phyloP scores from a whole-genome alignment of 2,888 invertebrate species.

The Noctua fimbriata region DNA sequence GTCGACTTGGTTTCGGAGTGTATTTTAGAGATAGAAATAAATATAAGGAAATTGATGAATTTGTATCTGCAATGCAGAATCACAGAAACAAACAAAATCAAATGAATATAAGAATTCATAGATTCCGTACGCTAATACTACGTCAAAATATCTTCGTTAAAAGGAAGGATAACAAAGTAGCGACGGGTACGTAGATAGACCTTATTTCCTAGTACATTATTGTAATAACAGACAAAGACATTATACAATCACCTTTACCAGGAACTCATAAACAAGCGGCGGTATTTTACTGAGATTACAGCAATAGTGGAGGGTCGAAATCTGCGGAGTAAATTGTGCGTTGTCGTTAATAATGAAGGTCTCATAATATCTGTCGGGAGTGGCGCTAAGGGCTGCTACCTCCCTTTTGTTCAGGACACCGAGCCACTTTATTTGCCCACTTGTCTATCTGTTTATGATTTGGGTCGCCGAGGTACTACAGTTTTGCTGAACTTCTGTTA shows the following conservation, averaged over 20 bases:
- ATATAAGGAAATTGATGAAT: not conserved
- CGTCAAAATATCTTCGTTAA: not conserved
- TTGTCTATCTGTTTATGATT: conserved; percentile 72
- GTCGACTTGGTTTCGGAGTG: not conserved
- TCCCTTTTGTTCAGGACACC: conserved; percentile 68
- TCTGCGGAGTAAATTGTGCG: conserved; percentile 64
- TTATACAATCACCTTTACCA: conserved; percentile 50
- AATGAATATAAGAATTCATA: not conserved
- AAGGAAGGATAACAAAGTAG: conserved; percentile 21
- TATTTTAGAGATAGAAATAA: not conserved
- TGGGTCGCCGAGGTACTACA: conserved; percentile 67
- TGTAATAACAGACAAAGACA: conserved; percentile 39
- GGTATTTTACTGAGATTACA: conserved; percentile 67
- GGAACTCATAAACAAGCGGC: conserved; percentile 65
- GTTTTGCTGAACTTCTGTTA: conserved; percentile 60
- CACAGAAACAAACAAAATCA: not conserved
- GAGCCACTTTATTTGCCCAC: conserved; percentile 69
- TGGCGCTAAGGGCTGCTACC: conserved; percentile 67
- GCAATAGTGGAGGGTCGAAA: conserved; percentile 61
- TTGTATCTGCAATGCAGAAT: not conserved
- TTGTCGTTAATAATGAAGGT: conserved; percentile 73
- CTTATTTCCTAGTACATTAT: conserved; percentile 3
- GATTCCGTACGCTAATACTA: not conserved
- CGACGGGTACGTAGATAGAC: not conserved
- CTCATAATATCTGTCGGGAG: conserved; percentile 73